Evolutionary conservation across 2,888 invertebrate genomes (phyloP).

Genomic region (Acrocyrtus sp.): DNA sequence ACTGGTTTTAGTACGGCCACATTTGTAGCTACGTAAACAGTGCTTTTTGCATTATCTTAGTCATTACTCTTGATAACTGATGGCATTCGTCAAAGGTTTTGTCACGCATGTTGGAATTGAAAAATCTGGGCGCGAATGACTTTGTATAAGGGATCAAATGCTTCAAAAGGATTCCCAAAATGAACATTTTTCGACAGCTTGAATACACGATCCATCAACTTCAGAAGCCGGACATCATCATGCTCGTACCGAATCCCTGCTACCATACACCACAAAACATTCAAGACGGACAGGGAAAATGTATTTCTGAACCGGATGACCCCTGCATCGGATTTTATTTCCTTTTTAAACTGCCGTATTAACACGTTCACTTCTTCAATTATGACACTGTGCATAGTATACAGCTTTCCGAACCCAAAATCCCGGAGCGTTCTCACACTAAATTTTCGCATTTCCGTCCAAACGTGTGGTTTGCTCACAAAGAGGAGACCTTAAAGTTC

Average conservation of each 20-base stretch:
- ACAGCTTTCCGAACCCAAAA: constrained; percentile 35
- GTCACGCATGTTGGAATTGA: neutral
- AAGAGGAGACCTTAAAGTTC: constrained; percentile 30
- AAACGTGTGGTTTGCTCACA: constrained; percentile 29
- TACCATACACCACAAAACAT: constrained; percentile 55
- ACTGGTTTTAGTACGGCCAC: too few species aligned
- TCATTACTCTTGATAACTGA: constrained; percentile 8
- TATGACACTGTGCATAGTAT: constrained; percentile 53
- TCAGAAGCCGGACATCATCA: constrained; percentile 39
- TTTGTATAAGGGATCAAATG: constrained; percentile 14
- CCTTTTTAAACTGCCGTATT: constrained; percentile 22
- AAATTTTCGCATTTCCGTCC: constrained; percentile 55
- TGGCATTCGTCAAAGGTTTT: constrained; percentile 28
- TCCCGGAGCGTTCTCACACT: constrained; percentile 42
- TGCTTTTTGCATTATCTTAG: too few species aligned
- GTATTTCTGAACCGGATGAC: constrained; percentile 40
- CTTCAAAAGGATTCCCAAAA: constrained; percentile 39
- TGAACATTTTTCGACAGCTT: constrained; percentile 37
- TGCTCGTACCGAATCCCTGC: constrained; percentile 51
- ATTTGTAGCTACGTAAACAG: too few species aligned
- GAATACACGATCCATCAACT: constrained; percentile 39
- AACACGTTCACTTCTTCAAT: constrained; percentile 31
- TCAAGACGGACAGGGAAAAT: constrained; percentile 49
- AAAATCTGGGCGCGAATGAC: constrained; percentile 13
- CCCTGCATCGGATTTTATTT: constrained; percentile 13